Base-by-base conservation (phyloP, 64 coral and sea anemone species). In the Stichodactyla mertensii region DNA sequence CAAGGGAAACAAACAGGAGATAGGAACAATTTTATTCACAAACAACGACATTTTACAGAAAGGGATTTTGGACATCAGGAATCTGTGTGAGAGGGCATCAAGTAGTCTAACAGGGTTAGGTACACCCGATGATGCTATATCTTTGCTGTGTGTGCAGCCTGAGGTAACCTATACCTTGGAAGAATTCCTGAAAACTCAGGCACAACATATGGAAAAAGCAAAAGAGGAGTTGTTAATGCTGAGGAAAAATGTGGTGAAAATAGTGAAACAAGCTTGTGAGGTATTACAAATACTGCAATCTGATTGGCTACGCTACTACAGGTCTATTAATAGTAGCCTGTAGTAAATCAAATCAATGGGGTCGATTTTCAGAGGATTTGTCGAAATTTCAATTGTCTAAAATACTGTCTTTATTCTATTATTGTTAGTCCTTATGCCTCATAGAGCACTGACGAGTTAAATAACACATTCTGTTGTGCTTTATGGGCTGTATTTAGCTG, bases 261-360 rank as follows among this genome's bases (percentile, higher is more conserved):
- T 95, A 66, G 87, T 94, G 54, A 94, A 83, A 88, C 82, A 90
- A 11, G 93, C 92, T 69, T 98, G 96, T 83, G 92, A 98, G 92
- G 95, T 98, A 45, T 45, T 4, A 45, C 1, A 45, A 45, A 45
- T 45, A 45, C 36, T 45, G 36, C 1, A 45, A 45, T 45, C 36
- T 45, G 36, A 45, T 2, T 45, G 36, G 36, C 36, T 45, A 45
- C 36, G 36, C 36, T 45, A 45, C 36, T 45, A 45, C 36, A 45
- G 36, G 36, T 45, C 36, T 45, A 45, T 45, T 45, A 45, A 45
- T 45, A 45, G 3, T 45, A 45, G 36, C 36, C 36, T 45, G 1
- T 45, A 45, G 36, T 45, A 45, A 45, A 45, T 45, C 36, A 45
- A 45, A 45, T 45, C 36, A 45, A 45, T 45, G 36, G 36, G 0